These are phyloP conservation scores for Micronycteris hirsuta DNA, from an alignment of 2,113 vertebrate species.

Conservation along the genomic window DNA sequence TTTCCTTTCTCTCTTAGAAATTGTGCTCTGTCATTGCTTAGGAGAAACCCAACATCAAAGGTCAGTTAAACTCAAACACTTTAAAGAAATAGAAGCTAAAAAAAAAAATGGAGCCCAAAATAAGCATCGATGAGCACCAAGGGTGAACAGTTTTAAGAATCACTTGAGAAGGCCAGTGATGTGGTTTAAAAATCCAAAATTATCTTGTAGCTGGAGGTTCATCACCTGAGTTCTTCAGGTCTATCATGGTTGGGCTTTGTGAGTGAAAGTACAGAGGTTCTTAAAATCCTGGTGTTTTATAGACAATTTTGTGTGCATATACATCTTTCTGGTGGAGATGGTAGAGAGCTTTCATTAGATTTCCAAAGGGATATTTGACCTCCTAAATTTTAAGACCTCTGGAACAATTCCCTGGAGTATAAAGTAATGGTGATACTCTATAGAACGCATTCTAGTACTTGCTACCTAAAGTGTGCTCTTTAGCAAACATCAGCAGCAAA, in stretches of 20 bases:
- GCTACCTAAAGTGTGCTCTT: background rate
- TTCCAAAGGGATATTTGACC: background rate
- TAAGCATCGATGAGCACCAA: background rate
- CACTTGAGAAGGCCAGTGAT: background rate
- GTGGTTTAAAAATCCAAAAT: background rate
- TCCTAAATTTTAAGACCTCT: background rate
- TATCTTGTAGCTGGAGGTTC: background rate
- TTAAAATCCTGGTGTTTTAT: background rate
- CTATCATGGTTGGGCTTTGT: background rate
- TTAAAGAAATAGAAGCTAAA: slow-evolving; percentile 20
- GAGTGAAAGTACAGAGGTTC: background rate
- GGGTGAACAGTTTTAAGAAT: background rate
- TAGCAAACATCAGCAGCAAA: background rate
- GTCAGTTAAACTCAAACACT: background rate
- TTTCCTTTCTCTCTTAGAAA: background rate
- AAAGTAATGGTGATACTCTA: background rate
- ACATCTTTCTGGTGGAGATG: background rate
- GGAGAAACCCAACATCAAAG: background rate
- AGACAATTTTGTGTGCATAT: background rate
- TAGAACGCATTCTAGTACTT: background rate
- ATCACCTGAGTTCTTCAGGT: background rate
- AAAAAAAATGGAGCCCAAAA: background rate
- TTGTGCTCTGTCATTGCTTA: background rate
- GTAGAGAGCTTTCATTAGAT: background rate
- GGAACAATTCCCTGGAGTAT: background rate